Percentiles rank a stretch among this genome's conserved stretches.
phyloP scores from a whole-genome alignment of 2,797 vertebrate species.

The Sebastes steindachneri region DNA sequence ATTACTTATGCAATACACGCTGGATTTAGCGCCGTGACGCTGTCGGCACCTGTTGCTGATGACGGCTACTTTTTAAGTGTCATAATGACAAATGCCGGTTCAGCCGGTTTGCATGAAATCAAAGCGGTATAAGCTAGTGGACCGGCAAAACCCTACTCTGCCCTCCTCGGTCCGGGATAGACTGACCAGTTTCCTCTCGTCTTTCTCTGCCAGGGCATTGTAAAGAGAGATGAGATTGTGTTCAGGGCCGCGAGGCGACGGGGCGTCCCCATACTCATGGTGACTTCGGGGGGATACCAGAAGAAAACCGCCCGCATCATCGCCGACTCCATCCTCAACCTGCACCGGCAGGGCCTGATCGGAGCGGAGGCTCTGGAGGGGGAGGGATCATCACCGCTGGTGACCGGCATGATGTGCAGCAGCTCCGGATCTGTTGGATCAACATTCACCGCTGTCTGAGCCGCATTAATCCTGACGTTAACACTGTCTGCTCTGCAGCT shows the following conservation, averaged over 20 bases:
- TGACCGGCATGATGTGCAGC: constrained; percentile 49
- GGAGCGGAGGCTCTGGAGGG: constrained; percentile 56
- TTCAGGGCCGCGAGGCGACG: constrained; percentile 86
- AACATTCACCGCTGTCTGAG: constrained; percentile 49
- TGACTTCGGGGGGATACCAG: constrained; percentile 96
- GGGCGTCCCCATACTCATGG: constrained; percentile 92
- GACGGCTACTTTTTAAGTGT: background rate
- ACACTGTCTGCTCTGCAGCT: background rate
- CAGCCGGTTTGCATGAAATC: background rate
- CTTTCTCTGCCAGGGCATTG: constrained; percentile 85
- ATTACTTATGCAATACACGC: background rate
- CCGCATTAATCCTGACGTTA: background rate
- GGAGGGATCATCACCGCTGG: constrained; percentile 62
- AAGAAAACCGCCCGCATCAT: constrained; percentile 95
- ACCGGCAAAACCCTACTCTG: background rate
- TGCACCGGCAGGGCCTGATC: constrained; percentile 88
- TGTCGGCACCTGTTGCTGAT: too few species aligned
- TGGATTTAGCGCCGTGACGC: background rate
- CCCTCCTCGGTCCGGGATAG: background rate
- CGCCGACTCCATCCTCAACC: constrained; percentile 95
- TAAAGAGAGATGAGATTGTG: constrained; percentile 91
- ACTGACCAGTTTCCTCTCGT: background rate
- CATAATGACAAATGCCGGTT: background rate
- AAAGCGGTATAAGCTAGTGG: background rate
- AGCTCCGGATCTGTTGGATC: constrained; percentile 57